These are phyloP conservation scores for Hydrozoanthus tunicans DNA, from an alignment of 64 coral and sea anemone species.

Conservation along the genomic window DNA sequence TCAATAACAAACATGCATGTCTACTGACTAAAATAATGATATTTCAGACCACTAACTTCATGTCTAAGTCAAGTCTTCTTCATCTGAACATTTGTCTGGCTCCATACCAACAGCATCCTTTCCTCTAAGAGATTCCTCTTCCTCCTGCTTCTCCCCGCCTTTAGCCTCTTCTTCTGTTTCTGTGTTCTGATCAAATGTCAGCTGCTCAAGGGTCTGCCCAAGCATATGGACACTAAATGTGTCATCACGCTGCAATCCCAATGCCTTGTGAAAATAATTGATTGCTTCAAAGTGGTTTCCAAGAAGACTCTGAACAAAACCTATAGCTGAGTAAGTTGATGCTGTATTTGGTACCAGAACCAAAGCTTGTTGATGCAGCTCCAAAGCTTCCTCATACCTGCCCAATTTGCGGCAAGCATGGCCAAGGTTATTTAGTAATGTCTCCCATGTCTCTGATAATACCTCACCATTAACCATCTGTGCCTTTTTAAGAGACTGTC, in stretches of 20 bases:
- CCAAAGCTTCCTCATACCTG: conserved; percentile 88
- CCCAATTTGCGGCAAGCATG: conserved; percentile 90
- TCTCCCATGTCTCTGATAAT: conserved; percentile 90
- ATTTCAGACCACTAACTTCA: too few species aligned
- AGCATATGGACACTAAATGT: conserved; percentile 96
- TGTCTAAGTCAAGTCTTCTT: conserved; percentile 24
- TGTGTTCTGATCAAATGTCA: conserved; percentile 65
- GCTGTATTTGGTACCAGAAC: conserved; percentile 92
- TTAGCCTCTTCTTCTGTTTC: conserved; percentile 38
- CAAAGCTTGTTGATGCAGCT: conserved; percentile 85
- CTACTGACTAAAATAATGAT: too few species aligned
- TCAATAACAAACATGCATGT: too few species aligned
- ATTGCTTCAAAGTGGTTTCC: conserved; percentile 96
- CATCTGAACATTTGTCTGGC: conserved; percentile 84
- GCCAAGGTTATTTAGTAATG: conserved; percentile 91
- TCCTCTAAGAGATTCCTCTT: conserved; percentile 4
- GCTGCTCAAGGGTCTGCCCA: conserved; percentile 82
- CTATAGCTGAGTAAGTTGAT: conserved; percentile 87
- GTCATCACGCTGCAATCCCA: conserved; percentile 86
- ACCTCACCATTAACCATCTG: conserved; percentile 82
- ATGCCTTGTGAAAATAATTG: conserved; percentile 92
- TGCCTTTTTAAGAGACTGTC: conserved; percentile 84
- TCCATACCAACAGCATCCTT: conserved; percentile 79
- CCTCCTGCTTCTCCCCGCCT: background rate
- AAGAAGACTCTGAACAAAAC: conserved; percentile 92